Percentiles rank a stretch among this genome's conserved stretches.
phyloP scores from a whole-genome alignment of 2,888 invertebrate species.

The Dasypolia templi region DNA sequence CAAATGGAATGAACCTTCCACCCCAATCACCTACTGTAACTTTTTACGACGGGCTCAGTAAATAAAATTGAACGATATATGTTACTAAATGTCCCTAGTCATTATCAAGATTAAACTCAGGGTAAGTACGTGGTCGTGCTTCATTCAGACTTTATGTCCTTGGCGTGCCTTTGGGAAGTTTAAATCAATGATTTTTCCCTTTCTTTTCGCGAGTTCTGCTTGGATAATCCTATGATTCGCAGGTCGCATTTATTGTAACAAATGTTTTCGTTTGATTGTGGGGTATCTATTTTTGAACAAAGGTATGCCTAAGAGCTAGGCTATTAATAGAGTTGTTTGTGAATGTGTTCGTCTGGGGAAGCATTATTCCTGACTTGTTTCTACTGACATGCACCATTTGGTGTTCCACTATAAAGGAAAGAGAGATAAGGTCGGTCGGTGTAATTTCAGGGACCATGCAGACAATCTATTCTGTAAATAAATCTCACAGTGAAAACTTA shows the following conservation, averaged over 20 bases:
- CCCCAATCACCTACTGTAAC: conserved; percentile 3
- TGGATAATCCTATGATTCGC: background rate
- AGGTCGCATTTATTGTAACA: background rate
- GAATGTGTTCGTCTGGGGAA: no score
- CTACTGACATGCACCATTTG: background rate
- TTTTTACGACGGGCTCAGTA: conserved; percentile 48
- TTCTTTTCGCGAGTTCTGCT: conserved; percentile 20
- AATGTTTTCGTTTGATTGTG: background rate
- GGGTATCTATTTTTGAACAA: background rate
- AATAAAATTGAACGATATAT: conserved; percentile 32
- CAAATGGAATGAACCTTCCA: background rate
- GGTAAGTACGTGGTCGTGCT: conserved; percentile 37
- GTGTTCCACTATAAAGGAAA: background rate
- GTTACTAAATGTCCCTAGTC: conserved; percentile 37
- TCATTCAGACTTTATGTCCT: conserved; percentile 36
- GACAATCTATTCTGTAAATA: no score
- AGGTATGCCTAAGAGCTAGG: no score
- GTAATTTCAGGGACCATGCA: no score
- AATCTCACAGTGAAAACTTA: no score
- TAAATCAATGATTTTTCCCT: conserved; percentile 36
- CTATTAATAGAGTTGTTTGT: background rate
- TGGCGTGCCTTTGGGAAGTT: conserved; percentile 21
- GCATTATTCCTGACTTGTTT: background rate
- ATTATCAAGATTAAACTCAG: conserved; percentile 57
- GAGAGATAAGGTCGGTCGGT: background rate